phyloP scores from a whole-genome alignment of 2,113 vertebrate genomes.

The Galemys pyrenaicus region DNA sequence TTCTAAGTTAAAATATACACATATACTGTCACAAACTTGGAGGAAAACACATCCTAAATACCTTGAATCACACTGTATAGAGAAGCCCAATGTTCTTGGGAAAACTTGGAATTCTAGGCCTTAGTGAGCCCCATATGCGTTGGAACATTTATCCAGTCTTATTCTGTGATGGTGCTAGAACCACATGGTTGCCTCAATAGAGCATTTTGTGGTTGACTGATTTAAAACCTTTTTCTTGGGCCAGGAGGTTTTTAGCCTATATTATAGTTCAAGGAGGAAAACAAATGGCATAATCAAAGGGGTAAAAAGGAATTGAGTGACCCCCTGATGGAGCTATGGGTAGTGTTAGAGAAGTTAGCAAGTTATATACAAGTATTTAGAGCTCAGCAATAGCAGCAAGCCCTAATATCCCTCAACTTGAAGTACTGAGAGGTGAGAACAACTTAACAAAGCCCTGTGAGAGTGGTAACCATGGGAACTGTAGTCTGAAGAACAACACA shows the following conservation, averaged over 20 bases:
- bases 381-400: background rate
- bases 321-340: background rate
- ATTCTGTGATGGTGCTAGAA: background rate
- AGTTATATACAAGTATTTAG: background rate
- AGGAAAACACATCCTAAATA: background rate
- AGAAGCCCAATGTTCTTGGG: background rate
- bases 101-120: background rate
- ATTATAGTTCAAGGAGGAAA: background rate
- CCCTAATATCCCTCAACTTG: background rate
- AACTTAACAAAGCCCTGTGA: background rate
- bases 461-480: background rate
- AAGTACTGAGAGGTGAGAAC: background rate
- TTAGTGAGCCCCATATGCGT: background rate
- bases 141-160: background rate
- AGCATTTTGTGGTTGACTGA: background rate
- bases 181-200: background rate
- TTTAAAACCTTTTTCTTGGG: slow-evolving; percentile 21
- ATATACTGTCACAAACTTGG: background rate
- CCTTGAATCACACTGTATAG: background rate
- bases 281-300: background rate
- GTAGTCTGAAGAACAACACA: background rate
- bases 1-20: background rate
- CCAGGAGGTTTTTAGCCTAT: background rate
- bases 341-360: background rate
- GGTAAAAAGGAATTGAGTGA: background rate